A percentile compares a stretch with the other conserved stretches of the same genome.
phyloP scores from a whole-genome alignment of 2,113 vertebrate genomes.

The Rhabdomys dilectus region DNA sequence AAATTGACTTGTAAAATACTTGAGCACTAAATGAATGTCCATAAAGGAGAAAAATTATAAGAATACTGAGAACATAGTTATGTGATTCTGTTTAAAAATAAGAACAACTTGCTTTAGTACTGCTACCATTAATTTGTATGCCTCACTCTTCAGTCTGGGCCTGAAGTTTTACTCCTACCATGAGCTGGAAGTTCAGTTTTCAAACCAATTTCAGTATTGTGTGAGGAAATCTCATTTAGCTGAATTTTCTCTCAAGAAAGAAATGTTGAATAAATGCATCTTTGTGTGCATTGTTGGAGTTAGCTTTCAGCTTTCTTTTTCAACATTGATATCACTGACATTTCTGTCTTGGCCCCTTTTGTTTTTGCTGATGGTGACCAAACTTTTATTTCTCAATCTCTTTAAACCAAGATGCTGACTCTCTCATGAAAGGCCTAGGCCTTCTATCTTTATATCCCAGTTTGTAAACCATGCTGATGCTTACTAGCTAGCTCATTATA shows the following conservation, averaged over 20 bases:
- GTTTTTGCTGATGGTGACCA: slow-evolving; percentile 29
- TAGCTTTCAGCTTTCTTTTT: slow-evolving; percentile 45
- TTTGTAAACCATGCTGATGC: neutral
- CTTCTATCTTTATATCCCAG: slow-evolving; percentile 15
- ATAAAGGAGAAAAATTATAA: slow-evolving; percentile 41
- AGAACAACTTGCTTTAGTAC: slow-evolving; percentile 19
- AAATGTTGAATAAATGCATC: neutral
- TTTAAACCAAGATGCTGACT: slow-evolving; percentile 34
- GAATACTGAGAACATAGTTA: slow-evolving; percentile 32
- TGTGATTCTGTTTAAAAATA: slow-evolving; percentile 10
- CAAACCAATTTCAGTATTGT: neutral
- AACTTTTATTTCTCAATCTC: slow-evolving; percentile 37
- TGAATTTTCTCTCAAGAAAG: slow-evolving; percentile 59
- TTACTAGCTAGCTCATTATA: neutral
- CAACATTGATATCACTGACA: neutral
- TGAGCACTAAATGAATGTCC: neutral
- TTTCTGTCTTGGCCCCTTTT: slow-evolving; percentile 9
- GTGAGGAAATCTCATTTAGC: slow-evolving; percentile 41
- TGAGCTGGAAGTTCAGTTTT: neutral
- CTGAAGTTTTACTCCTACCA: neutral
- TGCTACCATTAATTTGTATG: neutral
- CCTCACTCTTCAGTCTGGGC: slow-evolving; percentile 9
- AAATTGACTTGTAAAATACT: slow-evolving; percentile 19
- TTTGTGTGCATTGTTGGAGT: neutral
- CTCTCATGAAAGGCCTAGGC: neutral